Evolutionary conservation across 2,888 invertebrate species (phyloP).

Genomic region (Carpatolechia fugitivella): DNA sequence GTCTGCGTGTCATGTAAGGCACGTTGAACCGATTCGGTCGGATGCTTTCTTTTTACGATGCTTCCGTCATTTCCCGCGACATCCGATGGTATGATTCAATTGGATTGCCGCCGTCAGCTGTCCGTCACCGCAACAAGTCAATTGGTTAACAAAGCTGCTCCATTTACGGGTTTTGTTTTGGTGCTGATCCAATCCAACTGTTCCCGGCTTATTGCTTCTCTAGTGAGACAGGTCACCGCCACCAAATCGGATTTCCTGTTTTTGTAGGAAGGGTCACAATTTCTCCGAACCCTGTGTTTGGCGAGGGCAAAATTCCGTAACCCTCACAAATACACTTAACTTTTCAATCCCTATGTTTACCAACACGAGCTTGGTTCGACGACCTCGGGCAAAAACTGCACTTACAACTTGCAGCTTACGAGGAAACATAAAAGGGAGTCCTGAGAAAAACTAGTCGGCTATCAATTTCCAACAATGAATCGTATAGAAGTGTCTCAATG

Average conservation of each 20-base stretch:
- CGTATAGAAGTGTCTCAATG: conserved; percentile 58
- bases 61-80: conserved; percentile 37
- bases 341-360: conserved; percentile 54
- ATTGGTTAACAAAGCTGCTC: conserved; percentile 49
- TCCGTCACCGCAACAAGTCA: conserved; percentile 31
- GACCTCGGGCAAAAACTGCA: conserved; percentile 50
- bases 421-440: conserved; percentile 37
- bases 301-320: conserved; percentile 22
- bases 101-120: conserved; percentile 36
- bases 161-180: conserved; percentile 59
- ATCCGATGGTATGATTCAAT: conserved; percentile 59
- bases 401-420: conserved; percentile 28
- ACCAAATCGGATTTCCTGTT: conserved; percentile 54
- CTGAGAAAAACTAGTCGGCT: conserved; percentile 39
- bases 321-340: conserved; percentile 43
- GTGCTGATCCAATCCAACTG: conserved; percentile 48
- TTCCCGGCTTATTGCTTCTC: conserved; percentile 34
- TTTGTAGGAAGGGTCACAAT: conserved; percentile 33
- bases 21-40: conserved; percentile 3
- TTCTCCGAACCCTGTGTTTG: conserved; percentile 15
- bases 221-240: conserved; percentile 35
- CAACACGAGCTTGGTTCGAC: conserved; percentile 55
- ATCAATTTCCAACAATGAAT: conserved; percentile 49
- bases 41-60: conserved; percentile 29
- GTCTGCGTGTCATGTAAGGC: not conserved